These are phyloP conservation scores for Vimba vimba DNA, from an alignment of 2,113 vertebrate species.

Conservation along the genomic window DNA sequence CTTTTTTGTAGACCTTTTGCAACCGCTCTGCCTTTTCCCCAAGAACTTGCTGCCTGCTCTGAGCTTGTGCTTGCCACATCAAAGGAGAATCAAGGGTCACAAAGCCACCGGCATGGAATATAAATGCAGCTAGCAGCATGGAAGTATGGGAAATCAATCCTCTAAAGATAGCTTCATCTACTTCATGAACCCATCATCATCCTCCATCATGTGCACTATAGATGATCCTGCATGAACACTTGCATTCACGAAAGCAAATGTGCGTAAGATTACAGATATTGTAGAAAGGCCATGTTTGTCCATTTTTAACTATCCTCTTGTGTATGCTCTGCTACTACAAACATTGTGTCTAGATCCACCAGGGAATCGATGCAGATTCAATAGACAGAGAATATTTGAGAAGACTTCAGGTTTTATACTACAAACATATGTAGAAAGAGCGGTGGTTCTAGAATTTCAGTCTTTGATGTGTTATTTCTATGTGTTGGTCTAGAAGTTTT, in stretches of 20 bases:
- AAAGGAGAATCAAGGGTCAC: constrained; percentile 97
- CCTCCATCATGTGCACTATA: constrained; percentile 66
- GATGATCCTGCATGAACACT: constrained; percentile 66
- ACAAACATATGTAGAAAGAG: not conserved
- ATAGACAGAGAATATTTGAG: not conserved
- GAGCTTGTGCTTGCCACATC: constrained; percentile 91
- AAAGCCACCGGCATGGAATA: constrained; percentile 88
- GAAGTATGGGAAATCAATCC: constrained; percentile 83
- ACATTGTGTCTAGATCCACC: not conserved
- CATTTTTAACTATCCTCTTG: constrained; percentile 46
- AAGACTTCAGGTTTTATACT: not conserved
- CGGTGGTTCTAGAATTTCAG: not conserved
- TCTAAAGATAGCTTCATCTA: constrained; percentile 81
- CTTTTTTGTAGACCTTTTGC: constrained; percentile 80
- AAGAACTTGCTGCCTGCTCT: constrained; percentile 49
- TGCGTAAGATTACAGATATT: constrained; percentile 38
- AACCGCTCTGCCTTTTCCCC: constrained; percentile 76
- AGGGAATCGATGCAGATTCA: not conserved
- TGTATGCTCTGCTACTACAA: constrained; percentile 20
- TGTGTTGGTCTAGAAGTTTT: not conserved
- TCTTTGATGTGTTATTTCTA: not conserved
- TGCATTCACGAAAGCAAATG: constrained; percentile 18
- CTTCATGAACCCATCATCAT: constrained; percentile 74
- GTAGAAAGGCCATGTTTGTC: constrained; percentile 39
- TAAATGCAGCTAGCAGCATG: constrained; percentile 89